Conservation (phyloP, 2,113 vertebrate genomes). For the Barnardius zonarius region DNA sequence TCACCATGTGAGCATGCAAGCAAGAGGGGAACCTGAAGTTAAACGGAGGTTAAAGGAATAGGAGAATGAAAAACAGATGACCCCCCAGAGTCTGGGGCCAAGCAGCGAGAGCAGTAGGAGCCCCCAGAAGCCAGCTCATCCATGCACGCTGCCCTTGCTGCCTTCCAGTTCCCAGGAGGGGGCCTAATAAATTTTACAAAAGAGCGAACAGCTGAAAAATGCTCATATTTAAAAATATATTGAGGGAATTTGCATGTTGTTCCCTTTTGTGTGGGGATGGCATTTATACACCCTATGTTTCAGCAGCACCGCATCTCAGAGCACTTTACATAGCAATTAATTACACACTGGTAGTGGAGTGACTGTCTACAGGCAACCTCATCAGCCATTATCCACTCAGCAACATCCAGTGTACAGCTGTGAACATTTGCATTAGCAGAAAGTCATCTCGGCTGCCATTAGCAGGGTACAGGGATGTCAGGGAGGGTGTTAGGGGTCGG, state of each 20-base stretch:
- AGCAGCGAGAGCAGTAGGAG: background rate
- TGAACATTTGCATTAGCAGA: constrained; percentile 48
- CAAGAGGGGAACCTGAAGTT: background rate
- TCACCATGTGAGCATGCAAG: background rate
- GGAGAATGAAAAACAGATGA: constrained; percentile 1
- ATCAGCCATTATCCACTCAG: constrained; percentile 63
- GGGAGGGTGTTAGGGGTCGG: background rate
- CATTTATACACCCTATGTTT: constrained; percentile 47
- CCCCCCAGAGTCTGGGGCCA: background rate
- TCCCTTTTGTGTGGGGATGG: constrained; percentile 57
- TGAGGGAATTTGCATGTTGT: constrained; percentile 58
- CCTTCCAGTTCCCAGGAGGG: constrained; percentile 48
- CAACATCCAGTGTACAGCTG: constrained; percentile 52
- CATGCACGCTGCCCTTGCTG: background rate
- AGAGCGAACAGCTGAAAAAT: constrained; percentile 68
- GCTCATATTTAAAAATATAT: constrained; percentile 67
- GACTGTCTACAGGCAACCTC: constrained; percentile 65
- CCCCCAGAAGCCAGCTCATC: background rate
- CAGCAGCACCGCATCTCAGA: constrained; percentile 26
- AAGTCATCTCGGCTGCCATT: constrained; percentile 16
- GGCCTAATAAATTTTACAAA: constrained; percentile 65
- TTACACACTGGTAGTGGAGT: constrained; percentile 59
- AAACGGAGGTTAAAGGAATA: constrained; percentile 10
- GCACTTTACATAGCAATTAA: constrained; percentile 69
- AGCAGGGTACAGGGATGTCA: background rate